Evolutionary conservation across 2,113 vertebrate genomes (phyloP).

Genomic region (Glaucomys volans): DNA sequence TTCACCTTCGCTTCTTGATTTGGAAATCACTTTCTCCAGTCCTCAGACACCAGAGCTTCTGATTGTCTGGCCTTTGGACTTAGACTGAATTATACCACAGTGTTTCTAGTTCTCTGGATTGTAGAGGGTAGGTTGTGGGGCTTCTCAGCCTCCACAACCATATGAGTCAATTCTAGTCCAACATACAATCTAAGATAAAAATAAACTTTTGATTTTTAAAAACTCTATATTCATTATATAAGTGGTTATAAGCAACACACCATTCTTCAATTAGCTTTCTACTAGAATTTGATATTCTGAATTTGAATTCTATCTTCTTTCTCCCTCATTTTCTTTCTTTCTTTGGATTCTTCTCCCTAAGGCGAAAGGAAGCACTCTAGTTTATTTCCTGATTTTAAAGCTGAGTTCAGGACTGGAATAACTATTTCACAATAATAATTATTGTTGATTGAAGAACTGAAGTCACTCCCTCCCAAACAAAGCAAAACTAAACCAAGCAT

Average conservation of each 20-base stretch:
- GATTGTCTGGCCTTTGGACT: not conserved
- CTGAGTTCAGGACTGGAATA: not conserved
- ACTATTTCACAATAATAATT: not conserved
- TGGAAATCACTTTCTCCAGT: not conserved
- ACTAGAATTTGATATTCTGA: not conserved
- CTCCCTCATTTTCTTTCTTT: too few species aligned
- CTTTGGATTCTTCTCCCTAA: not conserved
- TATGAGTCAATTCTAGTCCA: not conserved
- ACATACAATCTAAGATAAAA: too few species aligned
- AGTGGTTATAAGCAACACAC: not conserved
- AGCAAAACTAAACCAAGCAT: not conserved
- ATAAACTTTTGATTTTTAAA: not conserved
- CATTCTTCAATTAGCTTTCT: not conserved
- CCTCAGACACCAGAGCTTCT: not conserved
- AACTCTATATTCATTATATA: not conserved
- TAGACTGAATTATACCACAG: too few species aligned
- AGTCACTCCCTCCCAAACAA: not conserved
- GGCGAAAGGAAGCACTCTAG: not conserved
- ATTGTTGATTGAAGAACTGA: not conserved
- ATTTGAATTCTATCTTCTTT: not conserved
- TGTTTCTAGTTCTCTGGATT: not conserved
- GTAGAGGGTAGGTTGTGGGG: not conserved
- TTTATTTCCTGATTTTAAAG: not conserved
- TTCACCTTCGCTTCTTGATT: not conserved
- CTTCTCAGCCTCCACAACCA: not conserved